A percentile compares a stretch with the other conserved stretches of the same genome.
These are phyloP conservation scores for Habrosyne pyritoides DNA, from an alignment of 2,888 invertebrate genomes.

Conservation along the genomic window DNA sequence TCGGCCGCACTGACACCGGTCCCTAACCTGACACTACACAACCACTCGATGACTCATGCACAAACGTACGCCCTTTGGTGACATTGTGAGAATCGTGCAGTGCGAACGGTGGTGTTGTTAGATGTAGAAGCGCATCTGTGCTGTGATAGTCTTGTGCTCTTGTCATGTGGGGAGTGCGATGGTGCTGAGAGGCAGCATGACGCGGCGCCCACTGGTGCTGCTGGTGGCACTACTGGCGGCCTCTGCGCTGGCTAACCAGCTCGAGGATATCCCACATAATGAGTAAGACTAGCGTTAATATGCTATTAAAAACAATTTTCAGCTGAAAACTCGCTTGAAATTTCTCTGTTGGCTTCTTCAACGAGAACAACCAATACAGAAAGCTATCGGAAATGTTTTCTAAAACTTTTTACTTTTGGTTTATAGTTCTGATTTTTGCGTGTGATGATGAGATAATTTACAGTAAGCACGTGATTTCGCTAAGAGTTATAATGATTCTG, in stretches of 20 bases:
- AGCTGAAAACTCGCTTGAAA: neutral
- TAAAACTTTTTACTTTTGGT: neutral
- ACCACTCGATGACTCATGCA: conserved; percentile 61
- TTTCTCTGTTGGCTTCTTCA: neutral
- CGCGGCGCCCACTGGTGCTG: conserved; percentile 59
- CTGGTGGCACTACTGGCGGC: conserved; percentile 63
- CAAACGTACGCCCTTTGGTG: conserved; percentile 54
- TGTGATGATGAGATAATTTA: too few relatives aligned
- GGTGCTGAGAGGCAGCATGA: conserved; percentile 65
- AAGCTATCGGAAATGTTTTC: too few relatives aligned
- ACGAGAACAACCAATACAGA: too few relatives aligned
- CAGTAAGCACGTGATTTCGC: too few relatives aligned
- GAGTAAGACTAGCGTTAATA: conserved; percentile 86
- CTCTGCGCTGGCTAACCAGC: conserved; percentile 86
- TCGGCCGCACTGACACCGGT: conserved; percentile 51
- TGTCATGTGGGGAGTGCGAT: conserved; percentile 75
- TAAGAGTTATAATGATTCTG: neutral
- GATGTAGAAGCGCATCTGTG: conserved; percentile 59
- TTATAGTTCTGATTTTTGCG: neutral
- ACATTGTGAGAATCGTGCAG: conserved; percentile 58
- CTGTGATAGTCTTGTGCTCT: conserved; percentile 57
- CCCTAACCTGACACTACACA: conserved; percentile 47
- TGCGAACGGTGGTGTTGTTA: conserved; percentile 55
- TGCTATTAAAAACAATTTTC: neutral
- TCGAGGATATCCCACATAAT: conserved; percentile 95